phyloP scores from a whole-genome alignment of 2,113 vertebrate species.

The Cebus imitator region DNA sequence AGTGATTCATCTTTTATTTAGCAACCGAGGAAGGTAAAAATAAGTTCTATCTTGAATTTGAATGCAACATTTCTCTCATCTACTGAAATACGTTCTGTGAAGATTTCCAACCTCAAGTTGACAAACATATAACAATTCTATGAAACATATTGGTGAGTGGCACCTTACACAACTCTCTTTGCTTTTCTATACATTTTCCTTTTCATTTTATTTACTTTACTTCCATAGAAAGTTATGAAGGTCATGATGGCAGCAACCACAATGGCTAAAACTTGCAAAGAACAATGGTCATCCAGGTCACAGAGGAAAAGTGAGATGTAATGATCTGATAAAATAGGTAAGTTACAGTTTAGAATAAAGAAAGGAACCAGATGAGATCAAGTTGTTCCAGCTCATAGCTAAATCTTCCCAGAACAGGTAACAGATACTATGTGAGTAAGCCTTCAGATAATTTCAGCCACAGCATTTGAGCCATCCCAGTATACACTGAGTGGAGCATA shows the following conservation, averaged over 20 bases:
- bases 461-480: neutral
- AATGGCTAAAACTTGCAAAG: neutral
- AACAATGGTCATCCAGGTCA: neutral
- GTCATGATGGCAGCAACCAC: neutral
- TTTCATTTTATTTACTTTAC: neutral
- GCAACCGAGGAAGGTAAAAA: neutral
- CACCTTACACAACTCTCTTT: neutral
- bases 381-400: neutral
- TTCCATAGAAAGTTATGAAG: neutral
- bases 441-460: neutral
- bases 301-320: neutral
- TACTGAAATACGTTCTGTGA: neutral
- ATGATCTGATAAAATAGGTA: neutral
- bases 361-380: neutral
- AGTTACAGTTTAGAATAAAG: neutral
- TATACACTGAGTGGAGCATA: neutral
- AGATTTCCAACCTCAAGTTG: neutral
- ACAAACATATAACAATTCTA: neutral
- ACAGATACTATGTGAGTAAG: neutral
- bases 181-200: neutral
- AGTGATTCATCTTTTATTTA: neutral
- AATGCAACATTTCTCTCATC: neutral
- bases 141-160: neutral
- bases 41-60: neutral
- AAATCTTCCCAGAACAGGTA: neutral